Base-by-base conservation (phyloP, 2,888 invertebrate species). In the Ochlodes sylvanus region DNA sequence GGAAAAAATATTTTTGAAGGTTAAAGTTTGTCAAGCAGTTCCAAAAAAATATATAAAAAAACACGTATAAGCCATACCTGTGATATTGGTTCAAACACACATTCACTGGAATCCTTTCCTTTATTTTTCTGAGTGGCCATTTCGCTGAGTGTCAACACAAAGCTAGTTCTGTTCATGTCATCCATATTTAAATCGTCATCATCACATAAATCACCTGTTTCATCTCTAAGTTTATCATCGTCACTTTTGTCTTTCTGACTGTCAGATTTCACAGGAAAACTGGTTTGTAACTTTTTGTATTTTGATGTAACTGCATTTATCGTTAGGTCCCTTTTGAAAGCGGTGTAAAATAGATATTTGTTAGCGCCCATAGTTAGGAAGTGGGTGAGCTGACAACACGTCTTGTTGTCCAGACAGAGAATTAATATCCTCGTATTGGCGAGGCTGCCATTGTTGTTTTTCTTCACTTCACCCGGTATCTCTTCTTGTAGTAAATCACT, bases 321-420 rank as follows among this genome's bases (percentile, higher is more conserved):
- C 0, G 90, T 88, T 47, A 96, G 75, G 70, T 95, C 94, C 76
- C 93, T 93, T 73, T 93, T 92, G 72, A 96, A 89, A 0, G 96
- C 95, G 68, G 94, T 94, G 71, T 94, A 94, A 71, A 96, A 94
- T 50, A 97, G 83, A 75, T 95, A 95, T 71, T 94, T 94, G 75
- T 95, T 92, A 0, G 95, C 93, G 9, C 97, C 96, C 89, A 94
- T 92, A 0, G 94, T 95, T 32, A 97, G 86, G 74, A 94, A 95
- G 85, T 95, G 94, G 77, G 96, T 96, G 19, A 99, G 86, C 83
- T 98, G 98, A 75, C 94, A 94, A 83, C 98, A 98, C 7, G 97
- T 97, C 79, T 95, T 95, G 55, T 95, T 95, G 90, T 98, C 98
- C 80, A 97, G 95, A 67, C 98, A 98, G 0, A 98, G 94, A 73